Evolutionary conservation across 2,113 vertebrate genomes (phyloP).

Genomic region (Python bivittatus): DNA sequence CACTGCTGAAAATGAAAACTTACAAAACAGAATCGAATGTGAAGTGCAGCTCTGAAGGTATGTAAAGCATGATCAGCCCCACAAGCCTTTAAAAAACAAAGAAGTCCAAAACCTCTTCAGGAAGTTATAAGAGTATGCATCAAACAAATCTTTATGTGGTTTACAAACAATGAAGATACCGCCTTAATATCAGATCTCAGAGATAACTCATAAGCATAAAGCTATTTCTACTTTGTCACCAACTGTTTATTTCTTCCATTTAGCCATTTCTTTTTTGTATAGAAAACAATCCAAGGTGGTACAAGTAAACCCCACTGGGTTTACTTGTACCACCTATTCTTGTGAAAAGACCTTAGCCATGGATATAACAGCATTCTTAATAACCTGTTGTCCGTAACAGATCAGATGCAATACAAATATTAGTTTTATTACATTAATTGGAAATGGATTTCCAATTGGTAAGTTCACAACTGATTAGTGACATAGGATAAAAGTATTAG

Average conservation of each 20-base stretch:
- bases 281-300: neutral
- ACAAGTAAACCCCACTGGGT: neutral
- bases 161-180: neutral
- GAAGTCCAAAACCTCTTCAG: neutral
- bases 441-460: neutral
- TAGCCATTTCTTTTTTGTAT: conserved; percentile 1
- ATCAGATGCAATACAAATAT: neutral
- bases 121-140: neutral
- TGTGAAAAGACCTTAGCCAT: neutral
- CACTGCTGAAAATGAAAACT: neutral
- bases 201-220: neutral
- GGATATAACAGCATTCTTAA: neutral
- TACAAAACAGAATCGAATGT: neutral
- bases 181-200: neutral
- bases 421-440: neutral
- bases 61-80: neutral
- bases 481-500: neutral
- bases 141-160: neutral
- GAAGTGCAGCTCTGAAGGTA: neutral
- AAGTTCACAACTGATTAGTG: neutral
- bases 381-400: neutral
- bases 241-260: neutral
- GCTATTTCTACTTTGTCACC: neutral
- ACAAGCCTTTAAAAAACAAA: neutral
- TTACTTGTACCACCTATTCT: neutral